phyloP scores from a whole-genome alignment of 1,140 invertebrate genomes.

The Panagrolaimus sp. region DNA sequence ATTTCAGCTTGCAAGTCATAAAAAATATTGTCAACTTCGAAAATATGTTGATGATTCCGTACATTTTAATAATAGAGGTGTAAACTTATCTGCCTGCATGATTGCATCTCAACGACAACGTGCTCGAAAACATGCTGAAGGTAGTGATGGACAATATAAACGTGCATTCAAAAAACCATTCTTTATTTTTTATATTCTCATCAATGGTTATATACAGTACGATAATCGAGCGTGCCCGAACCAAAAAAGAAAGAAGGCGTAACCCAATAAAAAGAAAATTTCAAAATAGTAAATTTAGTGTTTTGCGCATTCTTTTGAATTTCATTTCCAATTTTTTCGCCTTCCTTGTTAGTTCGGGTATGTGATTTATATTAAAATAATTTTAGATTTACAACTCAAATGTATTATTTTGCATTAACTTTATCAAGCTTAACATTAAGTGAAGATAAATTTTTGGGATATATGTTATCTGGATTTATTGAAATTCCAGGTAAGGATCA shows the following conservation, averaged over 20 bases:
- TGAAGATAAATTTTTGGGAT: slow-evolving; percentile 15
- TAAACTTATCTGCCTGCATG: background rate
- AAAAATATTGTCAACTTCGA: slow-evolving; percentile 7
- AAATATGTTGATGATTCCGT: slow-evolving; percentile 15
- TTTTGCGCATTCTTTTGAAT: no score
- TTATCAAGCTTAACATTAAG: background rate
- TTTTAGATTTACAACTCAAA: background rate
- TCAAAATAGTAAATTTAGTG: no score
- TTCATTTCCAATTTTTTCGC: background rate
- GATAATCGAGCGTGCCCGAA: no score
- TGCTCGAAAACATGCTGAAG: background rate
- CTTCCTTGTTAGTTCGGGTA: no score
- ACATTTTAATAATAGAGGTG: background rate
- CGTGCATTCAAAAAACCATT: slow-evolving; percentile 14
- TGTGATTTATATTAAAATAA: background rate
- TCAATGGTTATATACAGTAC: slow-evolving; percentile 17
- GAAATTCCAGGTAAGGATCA: no score
- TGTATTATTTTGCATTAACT: background rate
- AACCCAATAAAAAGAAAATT: no score
- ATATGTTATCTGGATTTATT: slow-evolving; percentile 20
- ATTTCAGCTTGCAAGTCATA: slow-evolving; percentile 5
- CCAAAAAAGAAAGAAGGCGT: no score
- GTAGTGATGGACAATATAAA: slow-evolving; percentile 13
- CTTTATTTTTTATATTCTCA: slow-evolving; percentile 6
- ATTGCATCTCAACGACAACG: background rate